These are phyloP conservation scores for Drosophila parvula DNA, from an alignment of 1,140 invertebrate genomes.

Conservation along the genomic window DNA sequence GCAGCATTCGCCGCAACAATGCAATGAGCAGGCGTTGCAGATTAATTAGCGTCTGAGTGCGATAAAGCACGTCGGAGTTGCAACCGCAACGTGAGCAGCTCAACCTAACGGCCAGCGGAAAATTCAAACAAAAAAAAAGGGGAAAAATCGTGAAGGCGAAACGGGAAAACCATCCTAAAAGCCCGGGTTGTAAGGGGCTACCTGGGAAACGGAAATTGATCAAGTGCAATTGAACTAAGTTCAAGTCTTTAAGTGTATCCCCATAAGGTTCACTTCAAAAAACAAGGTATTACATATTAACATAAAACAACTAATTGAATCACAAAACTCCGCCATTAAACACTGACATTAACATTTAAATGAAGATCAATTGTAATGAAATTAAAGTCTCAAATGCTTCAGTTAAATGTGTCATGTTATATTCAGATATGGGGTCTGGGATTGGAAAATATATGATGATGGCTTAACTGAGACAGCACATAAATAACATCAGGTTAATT, in stretches of 20 bases:
- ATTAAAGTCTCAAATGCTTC: background rate
- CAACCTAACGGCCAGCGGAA: conserved; percentile 21
- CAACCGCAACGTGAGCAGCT: conserved; percentile 43
- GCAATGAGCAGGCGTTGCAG: conserved; percentile 60
- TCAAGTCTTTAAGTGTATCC: background rate
- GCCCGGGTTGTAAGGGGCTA: background rate
- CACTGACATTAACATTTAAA: conserved; percentile 1
- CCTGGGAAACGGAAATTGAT: background rate
- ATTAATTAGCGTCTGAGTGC: conserved; percentile 75
- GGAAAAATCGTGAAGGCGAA: conserved; percentile 1
- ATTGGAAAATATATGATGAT: background rate
- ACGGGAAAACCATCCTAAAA: background rate
- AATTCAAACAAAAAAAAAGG: conserved; percentile 5
- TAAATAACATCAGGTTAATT: conserved; percentile 21
- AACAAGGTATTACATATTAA: background rate
- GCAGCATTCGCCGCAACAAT: conserved; percentile 54
- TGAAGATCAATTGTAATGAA: background rate
- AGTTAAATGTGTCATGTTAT: background rate
- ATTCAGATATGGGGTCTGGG: background rate
- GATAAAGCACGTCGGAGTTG: conserved; percentile 72
- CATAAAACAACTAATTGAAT: background rate
- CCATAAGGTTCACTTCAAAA: background rate
- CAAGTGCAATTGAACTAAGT: background rate
- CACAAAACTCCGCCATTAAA: too few species aligned
- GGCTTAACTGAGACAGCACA: conserved; percentile 3